phyloP scores from a whole-genome alignment of 2,797 vertebrate species.

The Crypturellus tataupa region DNA sequence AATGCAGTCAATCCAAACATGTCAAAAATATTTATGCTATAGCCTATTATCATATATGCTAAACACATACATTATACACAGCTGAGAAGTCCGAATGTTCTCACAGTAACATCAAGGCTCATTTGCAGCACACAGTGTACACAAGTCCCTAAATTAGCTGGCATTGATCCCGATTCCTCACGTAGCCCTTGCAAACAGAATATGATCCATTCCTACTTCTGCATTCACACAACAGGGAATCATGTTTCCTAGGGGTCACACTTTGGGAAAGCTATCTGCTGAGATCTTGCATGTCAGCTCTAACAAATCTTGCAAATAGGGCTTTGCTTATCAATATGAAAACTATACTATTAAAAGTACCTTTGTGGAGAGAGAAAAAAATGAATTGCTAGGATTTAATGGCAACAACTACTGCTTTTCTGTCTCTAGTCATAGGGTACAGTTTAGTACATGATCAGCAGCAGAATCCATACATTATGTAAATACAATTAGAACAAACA shows the following conservation, averaged over 20 bases:
- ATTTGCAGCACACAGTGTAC: neutral
- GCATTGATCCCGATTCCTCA: neutral
- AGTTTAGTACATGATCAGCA: neutral
- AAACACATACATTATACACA: neutral
- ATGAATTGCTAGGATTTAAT: neutral
- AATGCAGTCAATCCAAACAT: slow-evolving; percentile 48
- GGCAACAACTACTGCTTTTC: neutral
- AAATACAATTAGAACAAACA: neutral
- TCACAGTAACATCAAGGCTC: slow-evolving; percentile 7
- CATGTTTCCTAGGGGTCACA: neutral
- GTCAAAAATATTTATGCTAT: slow-evolving; percentile 12
- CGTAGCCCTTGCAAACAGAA: neutral
- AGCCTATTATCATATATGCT: neutral
- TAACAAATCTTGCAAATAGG: neutral
- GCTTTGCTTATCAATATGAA: neutral
- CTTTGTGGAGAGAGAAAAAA: neutral
- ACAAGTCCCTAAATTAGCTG: neutral
- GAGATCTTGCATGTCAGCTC: neutral
- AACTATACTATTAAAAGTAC: neutral
- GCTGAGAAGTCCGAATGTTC: neutral
- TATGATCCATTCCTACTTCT: neutral
- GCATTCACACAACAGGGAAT: neutral
- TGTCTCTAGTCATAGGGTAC: neutral
- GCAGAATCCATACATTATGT: neutral
- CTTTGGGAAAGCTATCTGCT: neutral